Conservation (phyloP, 2,797 vertebrate species). For the Diplodus puntazzo region DNA sequence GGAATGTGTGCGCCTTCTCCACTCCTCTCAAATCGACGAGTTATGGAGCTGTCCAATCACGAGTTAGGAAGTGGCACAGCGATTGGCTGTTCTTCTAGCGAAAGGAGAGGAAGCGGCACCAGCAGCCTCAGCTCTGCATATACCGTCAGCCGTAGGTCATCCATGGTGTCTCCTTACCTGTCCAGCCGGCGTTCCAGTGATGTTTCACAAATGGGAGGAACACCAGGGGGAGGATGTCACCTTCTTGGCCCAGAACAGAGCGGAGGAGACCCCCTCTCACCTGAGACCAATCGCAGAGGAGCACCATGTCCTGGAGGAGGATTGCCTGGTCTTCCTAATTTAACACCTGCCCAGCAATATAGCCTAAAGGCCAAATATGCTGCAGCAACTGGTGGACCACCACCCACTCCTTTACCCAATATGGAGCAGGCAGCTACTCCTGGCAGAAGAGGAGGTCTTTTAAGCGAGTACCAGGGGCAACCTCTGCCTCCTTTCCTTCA, state of each 20-base stretch:
- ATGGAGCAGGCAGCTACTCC: constrained; percentile 83
- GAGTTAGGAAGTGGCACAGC: constrained; percentile 77
- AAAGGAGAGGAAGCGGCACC: constrained; percentile 93
- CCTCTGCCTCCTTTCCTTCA: constrained; percentile 82
- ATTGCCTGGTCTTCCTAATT: constrained; percentile 88
- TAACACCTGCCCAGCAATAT: constrained; percentile 94
- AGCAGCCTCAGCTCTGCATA: constrained; percentile 96
- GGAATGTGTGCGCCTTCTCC: constrained; percentile 83
- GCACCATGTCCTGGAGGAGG: constrained; percentile 78
- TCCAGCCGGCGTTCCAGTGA: constrained; percentile 90
- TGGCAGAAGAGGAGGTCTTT: constrained; percentile 70
- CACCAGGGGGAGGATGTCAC: constrained; percentile 72
- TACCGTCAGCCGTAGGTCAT: constrained; percentile 95
- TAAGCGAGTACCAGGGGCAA: constrained; percentile 84
- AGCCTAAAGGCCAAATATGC: constrained; percentile 94
- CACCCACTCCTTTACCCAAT: constrained; percentile 89
- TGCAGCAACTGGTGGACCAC: constrained; percentile 90
- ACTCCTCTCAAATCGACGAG: constrained; percentile 85
- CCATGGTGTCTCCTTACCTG: constrained; percentile 91
- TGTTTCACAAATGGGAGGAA: constrained; percentile 82
- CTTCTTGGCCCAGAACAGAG: constrained; percentile 77
- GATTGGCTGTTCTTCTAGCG: constrained; percentile 75
- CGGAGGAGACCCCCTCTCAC: constrained; percentile 82
- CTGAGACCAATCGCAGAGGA: constrained; percentile 83
- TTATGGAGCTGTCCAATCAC: constrained; percentile 86